Base-by-base conservation (phyloP, 2,888 invertebrate genomes). In the Calameuta idolon region DNA sequence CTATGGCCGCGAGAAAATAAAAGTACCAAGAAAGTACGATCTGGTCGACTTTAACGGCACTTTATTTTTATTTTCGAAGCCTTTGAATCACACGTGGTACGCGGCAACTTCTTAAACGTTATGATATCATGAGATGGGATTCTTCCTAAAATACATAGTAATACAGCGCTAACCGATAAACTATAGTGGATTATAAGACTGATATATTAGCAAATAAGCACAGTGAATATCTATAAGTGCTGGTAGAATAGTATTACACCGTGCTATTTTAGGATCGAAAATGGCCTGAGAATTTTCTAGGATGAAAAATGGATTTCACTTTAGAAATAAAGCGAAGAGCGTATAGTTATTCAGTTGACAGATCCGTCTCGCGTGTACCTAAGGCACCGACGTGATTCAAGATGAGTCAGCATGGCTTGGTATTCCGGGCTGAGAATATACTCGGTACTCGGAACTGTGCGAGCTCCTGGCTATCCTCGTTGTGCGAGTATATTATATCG, bases 401-500 rank as follows among this genome's bases (percentile, higher is more conserved):
- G 76, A 76, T 82, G 82, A 82, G 80, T 81, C 81, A 81, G 76
- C 81, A 76, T 35, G 71, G 77, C 78, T 82, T 77, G 79, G 81
- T 81, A 82, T 81, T 80, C 77, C 75, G 75, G 75, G 79, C 82
- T 77, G 75, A 82, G 81, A 82, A 82, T 82, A 82, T 77, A 79
- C 76, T 76, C 73, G 76, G 73, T 76, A 77, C 76, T 34, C 31
- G 71, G 75, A 71, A 71, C 71, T 71, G 23, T 31, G 31, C 31
- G 33, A 71, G 71, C 71, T 71, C 71, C 12, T 71, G 71, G 33
- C 34, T 71, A 33, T 71, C 71, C 71, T 31, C 71, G 71, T 71
- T 55, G 71, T 33, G 71, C 23, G 71, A 71, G 71, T 31, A 71
- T 34, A 34, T 71, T 71, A 34, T 31, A 71, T 12, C 31, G 71